Percentiles rank a stretch among this genome's conserved stretches.
Evolutionary conservation across 1,140 invertebrate genomes (phyloP).

Genomic region (Ceratina calcarata): DNA sequence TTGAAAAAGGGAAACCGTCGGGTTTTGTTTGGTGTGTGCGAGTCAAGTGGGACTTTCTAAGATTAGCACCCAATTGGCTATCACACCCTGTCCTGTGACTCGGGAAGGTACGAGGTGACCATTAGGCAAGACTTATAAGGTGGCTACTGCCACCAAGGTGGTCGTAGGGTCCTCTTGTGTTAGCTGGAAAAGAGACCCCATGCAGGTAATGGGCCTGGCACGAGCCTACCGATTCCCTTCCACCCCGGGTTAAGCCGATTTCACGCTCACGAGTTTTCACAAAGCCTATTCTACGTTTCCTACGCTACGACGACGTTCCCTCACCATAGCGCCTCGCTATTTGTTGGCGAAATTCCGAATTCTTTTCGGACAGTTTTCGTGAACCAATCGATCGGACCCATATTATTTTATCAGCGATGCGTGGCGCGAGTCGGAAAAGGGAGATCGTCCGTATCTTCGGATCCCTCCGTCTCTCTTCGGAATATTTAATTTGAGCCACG

Average conservation of each 20-base stretch:
- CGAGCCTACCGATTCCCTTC: constrained; percentile 51
- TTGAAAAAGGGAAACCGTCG: constrained; percentile 3
- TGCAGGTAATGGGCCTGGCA: constrained; percentile 60
- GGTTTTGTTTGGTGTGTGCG: constrained; percentile 48
- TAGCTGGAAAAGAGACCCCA: constrained; percentile 53
- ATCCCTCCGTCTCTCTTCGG: constrained; percentile 37
- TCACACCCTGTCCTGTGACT: constrained; percentile 51
- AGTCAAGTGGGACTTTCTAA: constrained; percentile 68
- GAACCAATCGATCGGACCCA: neutral
- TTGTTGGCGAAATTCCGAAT: no score
- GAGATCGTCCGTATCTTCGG: constrained; percentile 52
- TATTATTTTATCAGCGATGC: neutral
- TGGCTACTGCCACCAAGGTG: constrained; percentile 61
- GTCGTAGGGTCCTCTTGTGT: constrained; percentile 40
- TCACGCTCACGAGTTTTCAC: constrained; percentile 49
- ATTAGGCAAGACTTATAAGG: constrained; percentile 61
- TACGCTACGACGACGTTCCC: neutral
- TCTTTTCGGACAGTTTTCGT: neutral
- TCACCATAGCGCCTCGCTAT: no score
- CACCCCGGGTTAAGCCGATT: constrained; percentile 53
- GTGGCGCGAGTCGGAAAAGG: constrained; percentile 45
- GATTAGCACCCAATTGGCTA: constrained; percentile 70
- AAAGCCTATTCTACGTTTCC: neutral
- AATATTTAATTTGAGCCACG: constrained; percentile 72
- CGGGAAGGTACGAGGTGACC: constrained; percentile 56